Evolutionary conservation across 1,140 invertebrate species (phyloP).

Genomic region (Macrobrachium nipponense): DNA sequence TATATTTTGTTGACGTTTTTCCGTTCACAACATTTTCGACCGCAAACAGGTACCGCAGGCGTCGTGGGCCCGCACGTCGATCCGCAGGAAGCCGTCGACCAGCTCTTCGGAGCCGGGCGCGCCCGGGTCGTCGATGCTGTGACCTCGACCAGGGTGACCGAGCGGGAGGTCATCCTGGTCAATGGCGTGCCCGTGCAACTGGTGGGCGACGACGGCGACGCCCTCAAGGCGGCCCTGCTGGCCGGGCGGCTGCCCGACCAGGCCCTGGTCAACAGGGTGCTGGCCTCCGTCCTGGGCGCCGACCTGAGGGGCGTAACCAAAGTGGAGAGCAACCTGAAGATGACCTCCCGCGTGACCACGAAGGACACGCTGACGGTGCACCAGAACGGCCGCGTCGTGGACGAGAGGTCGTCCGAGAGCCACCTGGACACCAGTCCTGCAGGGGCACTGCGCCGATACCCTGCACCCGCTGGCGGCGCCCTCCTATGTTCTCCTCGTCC

Average conservation of each 20-base stretch:
- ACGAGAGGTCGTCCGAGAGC: conserved; percentile 79
- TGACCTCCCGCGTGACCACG: conserved; percentile 80
- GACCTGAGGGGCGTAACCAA: conserved; percentile 58
- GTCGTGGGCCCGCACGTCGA: conserved; percentile 67
- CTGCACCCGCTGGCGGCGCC: not conserved
- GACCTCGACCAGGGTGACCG: conserved; percentile 78
- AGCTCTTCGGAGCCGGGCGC: conserved; percentile 79
- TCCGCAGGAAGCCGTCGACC: conserved; percentile 82
- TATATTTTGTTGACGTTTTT: not conserved
- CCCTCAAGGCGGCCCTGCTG: conserved; percentile 78
- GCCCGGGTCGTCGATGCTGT: conserved; percentile 82
- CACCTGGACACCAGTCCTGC: conserved; percentile 71
- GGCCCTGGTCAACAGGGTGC: conserved; percentile 79
- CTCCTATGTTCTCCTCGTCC: conserved; percentile 23
- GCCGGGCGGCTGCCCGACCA: conserved; percentile 77
- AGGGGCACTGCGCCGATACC: conserved; percentile 49
- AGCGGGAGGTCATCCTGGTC: conserved; percentile 81
- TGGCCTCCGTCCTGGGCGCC: conserved; percentile 68
- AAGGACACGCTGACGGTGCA: conserved; percentile 81
- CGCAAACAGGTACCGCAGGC: conserved; percentile 40
- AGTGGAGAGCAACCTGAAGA: conserved; percentile 79
- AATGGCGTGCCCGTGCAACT: conserved; percentile 80
- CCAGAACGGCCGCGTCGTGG: conserved; percentile 77
- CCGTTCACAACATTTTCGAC: not conserved
- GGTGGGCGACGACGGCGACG: conserved; percentile 78